Conservation (phyloP, 1,140 invertebrate genomes). For the Galleria mellonella region DNA sequence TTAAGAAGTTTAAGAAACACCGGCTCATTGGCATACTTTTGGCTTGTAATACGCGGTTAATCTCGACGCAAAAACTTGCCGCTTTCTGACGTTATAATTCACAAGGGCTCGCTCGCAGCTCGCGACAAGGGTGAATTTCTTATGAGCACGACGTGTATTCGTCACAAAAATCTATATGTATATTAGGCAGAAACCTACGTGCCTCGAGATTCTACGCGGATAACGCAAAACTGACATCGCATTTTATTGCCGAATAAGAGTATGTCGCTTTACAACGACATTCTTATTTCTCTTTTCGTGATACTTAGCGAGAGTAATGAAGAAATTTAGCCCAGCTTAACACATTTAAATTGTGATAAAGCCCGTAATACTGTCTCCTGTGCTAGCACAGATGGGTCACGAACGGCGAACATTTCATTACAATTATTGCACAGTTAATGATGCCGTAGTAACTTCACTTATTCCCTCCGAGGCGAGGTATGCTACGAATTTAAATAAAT, state of each 20-base stretch:
- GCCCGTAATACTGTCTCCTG: slow-evolving; percentile 30
- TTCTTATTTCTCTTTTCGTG: slow-evolving; percentile 14
- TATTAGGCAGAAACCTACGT: slow-evolving; percentile 13
- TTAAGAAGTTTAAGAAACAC: slow-evolving; percentile 51
- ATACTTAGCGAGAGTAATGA: slow-evolving; percentile 12
- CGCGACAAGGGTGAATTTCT: slow-evolving; percentile 57
- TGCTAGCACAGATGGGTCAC: slow-evolving; percentile 28
- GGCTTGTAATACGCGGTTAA: slow-evolving; percentile 62
- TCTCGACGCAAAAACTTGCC: slow-evolving; percentile 54
- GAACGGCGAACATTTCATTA: slow-evolving; percentile 43
- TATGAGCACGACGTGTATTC: slow-evolving; percentile 48
- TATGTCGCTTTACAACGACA: slow-evolving; percentile 14
- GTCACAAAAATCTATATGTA: slow-evolving; percentile 47
- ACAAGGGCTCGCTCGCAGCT: slow-evolving; percentile 32
- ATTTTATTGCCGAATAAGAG: slow-evolving; percentile 22
- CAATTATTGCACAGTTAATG: slow-evolving; percentile 47
- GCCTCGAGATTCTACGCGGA: slow-evolving; percentile 7
- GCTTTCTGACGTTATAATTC: slow-evolving; percentile 58
- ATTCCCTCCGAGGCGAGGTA: slow-evolving; percentile 22
- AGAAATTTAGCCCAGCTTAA: slow-evolving; percentile 16
- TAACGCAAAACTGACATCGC: slow-evolving; percentile 17
- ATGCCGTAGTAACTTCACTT: slow-evolving; percentile 36
- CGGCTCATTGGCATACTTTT: slow-evolving; percentile 60
- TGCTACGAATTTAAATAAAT: slow-evolving; percentile 52
- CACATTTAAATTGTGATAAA: slow-evolving; percentile 33